These are phyloP conservation scores for Atta colombica DNA, from an alignment of 1,140 invertebrate species.

Conservation along the genomic window DNA sequence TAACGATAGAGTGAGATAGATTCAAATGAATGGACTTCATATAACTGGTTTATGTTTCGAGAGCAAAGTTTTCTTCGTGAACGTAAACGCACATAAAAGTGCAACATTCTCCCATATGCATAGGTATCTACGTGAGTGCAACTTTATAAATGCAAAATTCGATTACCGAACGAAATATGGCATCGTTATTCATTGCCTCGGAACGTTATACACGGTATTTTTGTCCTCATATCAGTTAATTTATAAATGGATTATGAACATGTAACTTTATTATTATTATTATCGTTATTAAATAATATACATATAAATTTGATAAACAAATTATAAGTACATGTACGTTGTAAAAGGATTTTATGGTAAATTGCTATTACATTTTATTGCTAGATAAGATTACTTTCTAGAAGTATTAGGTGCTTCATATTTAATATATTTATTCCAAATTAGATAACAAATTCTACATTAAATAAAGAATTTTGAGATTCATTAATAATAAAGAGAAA, in stretches of 20 bases:
- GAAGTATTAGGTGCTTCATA: neutral
- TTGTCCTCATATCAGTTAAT: neutral
- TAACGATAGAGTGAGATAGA: constrained; percentile 33
- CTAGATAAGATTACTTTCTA: neutral
- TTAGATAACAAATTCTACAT: neutral
- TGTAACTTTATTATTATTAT: neutral
- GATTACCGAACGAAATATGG: constrained; percentile 54
- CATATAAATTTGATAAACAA: constrained; percentile 1
- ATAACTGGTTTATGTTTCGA: constrained; percentile 49
- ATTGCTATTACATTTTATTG: neutral
- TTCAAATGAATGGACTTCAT: constrained; percentile 35
- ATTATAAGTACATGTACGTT: neutral
- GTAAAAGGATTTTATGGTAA: neutral
- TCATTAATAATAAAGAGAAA: neutral
- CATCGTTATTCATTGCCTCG: constrained; percentile 12
- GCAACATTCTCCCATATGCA: constrained; percentile 7
- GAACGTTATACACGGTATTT: constrained; percentile 30
- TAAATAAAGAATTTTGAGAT: neutral
- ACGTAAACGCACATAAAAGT: constrained; percentile 51
- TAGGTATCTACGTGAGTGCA: neutral
- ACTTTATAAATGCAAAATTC: constrained; percentile 52
- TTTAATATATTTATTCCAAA: neutral
- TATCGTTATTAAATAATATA: neutral
- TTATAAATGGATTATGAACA: neutral
- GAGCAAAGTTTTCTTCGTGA: constrained; percentile 34